These are phyloP conservation scores for Emydura subglobosa DNA, from an alignment of 2,113 vertebrate species.

Conservation along the genomic window DNA sequence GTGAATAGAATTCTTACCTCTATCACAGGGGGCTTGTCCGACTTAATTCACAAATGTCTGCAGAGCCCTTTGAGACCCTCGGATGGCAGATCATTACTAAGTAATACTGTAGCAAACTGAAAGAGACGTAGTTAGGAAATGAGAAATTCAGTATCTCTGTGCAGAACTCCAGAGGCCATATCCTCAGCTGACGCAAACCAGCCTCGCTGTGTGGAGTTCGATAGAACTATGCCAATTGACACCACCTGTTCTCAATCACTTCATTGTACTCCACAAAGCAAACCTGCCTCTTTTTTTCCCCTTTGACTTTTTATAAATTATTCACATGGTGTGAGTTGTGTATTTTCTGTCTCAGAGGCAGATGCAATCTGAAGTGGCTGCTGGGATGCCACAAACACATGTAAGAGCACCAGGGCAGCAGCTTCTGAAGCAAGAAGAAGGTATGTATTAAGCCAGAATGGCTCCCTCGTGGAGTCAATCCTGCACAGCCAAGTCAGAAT, in stretches of 20 bases:
- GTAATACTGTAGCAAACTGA: neutral
- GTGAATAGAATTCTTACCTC: neutral
- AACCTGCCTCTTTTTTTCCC: neutral
- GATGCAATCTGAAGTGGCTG: neutral
- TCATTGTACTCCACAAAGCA: neutral
- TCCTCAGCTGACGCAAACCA: neutral
- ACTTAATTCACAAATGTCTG: neutral
- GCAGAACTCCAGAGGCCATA: neutral
- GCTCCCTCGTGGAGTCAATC: neutral
- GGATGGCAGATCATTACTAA: neutral
- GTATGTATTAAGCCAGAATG: neutral
- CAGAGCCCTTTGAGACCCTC: neutral
- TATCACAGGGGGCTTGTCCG: neutral
- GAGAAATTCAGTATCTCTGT: neutral
- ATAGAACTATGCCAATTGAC: neutral
- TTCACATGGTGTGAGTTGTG: constrained; percentile 32
- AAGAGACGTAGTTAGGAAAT: neutral
- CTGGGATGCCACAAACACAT: neutral
- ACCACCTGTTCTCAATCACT: neutral
- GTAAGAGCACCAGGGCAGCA: neutral
- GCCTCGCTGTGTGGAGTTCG: neutral
- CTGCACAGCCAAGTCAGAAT: neutral
- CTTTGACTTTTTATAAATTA: constrained; percentile 41
- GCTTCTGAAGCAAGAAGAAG: neutral
- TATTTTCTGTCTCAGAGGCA: neutral